phyloP scores from a whole-genome alignment of 2,888 invertebrate species.

The Amaurobius ferox region DNA sequence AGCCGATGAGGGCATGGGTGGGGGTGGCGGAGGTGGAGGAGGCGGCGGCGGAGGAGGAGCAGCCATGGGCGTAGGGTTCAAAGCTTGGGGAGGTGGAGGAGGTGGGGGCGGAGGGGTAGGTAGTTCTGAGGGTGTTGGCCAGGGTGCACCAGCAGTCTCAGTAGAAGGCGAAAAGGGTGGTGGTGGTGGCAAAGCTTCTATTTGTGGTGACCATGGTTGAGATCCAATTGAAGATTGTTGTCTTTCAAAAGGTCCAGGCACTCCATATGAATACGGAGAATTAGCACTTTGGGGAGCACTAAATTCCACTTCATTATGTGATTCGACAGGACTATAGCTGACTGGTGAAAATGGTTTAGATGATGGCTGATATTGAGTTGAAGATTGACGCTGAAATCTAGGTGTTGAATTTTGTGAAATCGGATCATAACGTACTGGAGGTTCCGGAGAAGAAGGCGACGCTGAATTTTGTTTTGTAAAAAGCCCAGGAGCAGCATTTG shows the following conservation, averaged over 20 bases:
- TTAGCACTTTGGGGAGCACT: slow-evolving; percentile 19
- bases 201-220: slow-evolving; percentile 45
- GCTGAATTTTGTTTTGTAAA: slow-evolving; percentile 46
- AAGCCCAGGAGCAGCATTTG: slow-evolving; percentile 28
- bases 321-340: neutral
- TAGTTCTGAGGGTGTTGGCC: slow-evolving; percentile 44
- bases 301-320: slow-evolving; percentile 8
- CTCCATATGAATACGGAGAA: slow-evolving; percentile 25
- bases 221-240: slow-evolving; percentile 38
- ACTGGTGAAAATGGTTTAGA: slow-evolving; percentile 49
- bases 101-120: slow-evolving; percentile 56
- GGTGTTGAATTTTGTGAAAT: slow-evolving; percentile 24
- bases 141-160: slow-evolving; percentile 38
- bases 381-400: slow-evolving; percentile 43
- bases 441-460: slow-evolving; percentile 23
- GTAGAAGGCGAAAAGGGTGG: slow-evolving; percentile 52
- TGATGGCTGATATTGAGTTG: slow-evolving; percentile 44
- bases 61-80: neutral
- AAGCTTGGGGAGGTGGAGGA: neutral
- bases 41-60: slow-evolving; percentile 75
- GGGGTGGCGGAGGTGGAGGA: slow-evolving; percentile 81
- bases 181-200: slow-evolving; percentile 51
- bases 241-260: slow-evolving; percentile 45
- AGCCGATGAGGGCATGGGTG: slow-evolving; percentile 77
- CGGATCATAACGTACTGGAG: slow-evolving; percentile 37